Percentiles rank a stretch among this genome's conserved stretches.
phyloP scores from a whole-genome alignment of 2,797 vertebrate genomes.

The Monodelphis domestica region DNA sequence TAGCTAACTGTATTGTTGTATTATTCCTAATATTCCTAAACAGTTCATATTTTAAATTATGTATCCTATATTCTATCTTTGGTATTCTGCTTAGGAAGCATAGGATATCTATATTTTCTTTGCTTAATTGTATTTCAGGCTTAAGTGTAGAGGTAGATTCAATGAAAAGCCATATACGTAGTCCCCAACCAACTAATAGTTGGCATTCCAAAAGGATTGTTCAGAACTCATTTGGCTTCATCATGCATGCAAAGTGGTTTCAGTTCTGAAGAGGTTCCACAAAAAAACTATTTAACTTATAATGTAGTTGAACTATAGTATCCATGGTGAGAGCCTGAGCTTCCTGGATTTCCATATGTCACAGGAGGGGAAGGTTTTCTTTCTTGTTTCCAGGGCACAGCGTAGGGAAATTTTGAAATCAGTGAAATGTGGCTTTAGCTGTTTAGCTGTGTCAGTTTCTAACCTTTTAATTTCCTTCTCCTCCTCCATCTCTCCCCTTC shows the following conservation, averaged over 20 bases:
- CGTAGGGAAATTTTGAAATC: background rate
- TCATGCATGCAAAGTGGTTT: background rate
- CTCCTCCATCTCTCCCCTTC: background rate
- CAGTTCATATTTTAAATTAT: constrained; percentile 19
- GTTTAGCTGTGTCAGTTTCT: background rate
- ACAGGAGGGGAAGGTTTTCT: background rate
- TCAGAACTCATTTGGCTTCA: background rate
- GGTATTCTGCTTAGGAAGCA: background rate
- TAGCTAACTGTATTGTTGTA: background rate
- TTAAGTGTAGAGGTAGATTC: background rate
- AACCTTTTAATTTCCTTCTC: background rate
- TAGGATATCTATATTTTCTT: background rate
- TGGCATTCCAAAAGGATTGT: background rate
- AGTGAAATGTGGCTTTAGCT: background rate
- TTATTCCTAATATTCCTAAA: constrained; percentile 44
- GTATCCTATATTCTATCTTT: constrained; percentile 10
- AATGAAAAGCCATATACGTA: background rate
- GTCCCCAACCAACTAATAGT: constrained; percentile 7
- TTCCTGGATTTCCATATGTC: background rate
- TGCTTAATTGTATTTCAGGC: background rate
- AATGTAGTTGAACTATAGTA: background rate
- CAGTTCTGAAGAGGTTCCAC: background rate
- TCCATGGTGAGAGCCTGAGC: background rate
- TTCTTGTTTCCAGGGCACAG: constrained; percentile 3
- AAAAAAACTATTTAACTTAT: background rate